Conservation (phyloP, 2,113 vertebrate genomes). For the Butastur rufipennis region DNA sequence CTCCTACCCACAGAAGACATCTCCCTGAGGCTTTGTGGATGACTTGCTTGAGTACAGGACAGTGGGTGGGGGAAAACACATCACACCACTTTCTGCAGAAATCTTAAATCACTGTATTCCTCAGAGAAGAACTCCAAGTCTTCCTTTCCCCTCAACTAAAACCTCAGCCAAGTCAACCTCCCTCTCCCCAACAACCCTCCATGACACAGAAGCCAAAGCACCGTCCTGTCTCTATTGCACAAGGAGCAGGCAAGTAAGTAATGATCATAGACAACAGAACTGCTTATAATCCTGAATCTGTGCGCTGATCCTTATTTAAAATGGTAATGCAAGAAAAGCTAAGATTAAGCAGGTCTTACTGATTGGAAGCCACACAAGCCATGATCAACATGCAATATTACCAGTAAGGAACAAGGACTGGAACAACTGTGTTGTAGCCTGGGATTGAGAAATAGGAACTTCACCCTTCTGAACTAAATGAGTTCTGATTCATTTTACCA, state of each 20-base stretch:
- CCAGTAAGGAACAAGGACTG: background rate
- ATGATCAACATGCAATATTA: background rate
- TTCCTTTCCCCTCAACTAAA: background rate
- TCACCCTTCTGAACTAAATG: background rate
- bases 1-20: background rate
- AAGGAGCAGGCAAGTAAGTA: background rate
- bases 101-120: background rate
- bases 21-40: background rate
- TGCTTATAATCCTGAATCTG: background rate
- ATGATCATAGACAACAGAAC: background rate
- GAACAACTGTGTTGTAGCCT: background rate
- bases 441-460: background rate
- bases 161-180: background rate
- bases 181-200: background rate
- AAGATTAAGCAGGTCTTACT: background rate
- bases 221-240: background rate
- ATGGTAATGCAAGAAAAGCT: background rate
- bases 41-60: background rate
- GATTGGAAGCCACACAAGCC: background rate
- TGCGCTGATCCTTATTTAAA: background rate
- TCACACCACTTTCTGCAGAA: background rate
- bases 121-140: background rate
- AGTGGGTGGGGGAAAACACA: background rate
- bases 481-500: conserved; percentile 25
- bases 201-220: background rate